Conservation (phyloP, 2,797 vertebrate genomes). For the Astyanax mexicanus region DNA sequence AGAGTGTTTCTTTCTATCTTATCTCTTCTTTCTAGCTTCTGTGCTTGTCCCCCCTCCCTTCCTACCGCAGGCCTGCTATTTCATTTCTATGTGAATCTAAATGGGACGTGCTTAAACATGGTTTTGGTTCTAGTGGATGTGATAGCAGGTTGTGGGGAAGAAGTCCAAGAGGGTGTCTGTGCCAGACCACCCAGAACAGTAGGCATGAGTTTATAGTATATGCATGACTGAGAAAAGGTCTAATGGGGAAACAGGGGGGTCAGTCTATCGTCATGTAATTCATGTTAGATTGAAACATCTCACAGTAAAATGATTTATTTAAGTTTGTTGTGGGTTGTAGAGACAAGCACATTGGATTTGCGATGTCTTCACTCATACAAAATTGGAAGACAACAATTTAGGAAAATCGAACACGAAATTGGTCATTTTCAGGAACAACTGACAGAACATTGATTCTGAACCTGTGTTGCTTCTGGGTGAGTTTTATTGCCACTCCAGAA, state of each 20-base stretch:
- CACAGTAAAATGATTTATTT: not conserved
- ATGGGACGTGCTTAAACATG: conserved; percentile 23
- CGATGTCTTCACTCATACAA: conserved; percentile 40
- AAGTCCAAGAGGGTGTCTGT: conserved; percentile 63
- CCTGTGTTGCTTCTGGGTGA: too few relatives aligned
- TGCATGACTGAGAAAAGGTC: not conserved
- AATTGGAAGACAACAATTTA: not conserved
- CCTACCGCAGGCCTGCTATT: conserved; percentile 24
- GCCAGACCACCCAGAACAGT: conserved; percentile 78
- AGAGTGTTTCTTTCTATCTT: conserved; percentile 75
- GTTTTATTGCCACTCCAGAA: too few relatives aligned
- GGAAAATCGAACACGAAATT: not conserved
- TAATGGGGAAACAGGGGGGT: conserved; percentile 35
- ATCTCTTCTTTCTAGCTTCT: conserved; percentile 67
- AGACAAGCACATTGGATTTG: not conserved
- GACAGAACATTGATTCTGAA: too few relatives aligned
- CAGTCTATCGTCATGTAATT: conserved; percentile 25
- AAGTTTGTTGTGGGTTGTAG: not conserved
- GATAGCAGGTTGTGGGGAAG: conserved; percentile 7
- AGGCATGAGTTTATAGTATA: conserved; percentile 48
- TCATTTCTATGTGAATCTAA: not conserved
- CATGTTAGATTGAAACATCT: not conserved
- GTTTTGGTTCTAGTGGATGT: not conserved
- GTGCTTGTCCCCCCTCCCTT: conserved; percentile 26
- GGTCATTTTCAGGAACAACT: too few relatives aligned